Evolutionary conservation across 2,113 vertebrate genomes (phyloP), one percentile per base, ranked within the genome.

Genomic region (Emydura subglobosa): DNA sequence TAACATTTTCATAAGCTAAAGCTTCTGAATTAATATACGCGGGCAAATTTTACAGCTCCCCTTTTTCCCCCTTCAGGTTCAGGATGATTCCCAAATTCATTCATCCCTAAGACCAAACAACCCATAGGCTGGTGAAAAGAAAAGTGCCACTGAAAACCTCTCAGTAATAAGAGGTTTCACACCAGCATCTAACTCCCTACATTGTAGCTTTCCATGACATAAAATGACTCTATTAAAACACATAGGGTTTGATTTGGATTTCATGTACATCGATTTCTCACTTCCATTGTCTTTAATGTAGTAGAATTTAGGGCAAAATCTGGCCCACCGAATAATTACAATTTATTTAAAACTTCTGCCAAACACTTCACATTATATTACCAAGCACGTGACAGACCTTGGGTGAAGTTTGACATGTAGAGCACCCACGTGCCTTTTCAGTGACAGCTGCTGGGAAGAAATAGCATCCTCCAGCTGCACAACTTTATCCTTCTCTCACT

Each of bases 401-500:
- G 94, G 92, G 97, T 96, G 91, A 81, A 94, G 95, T 92, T 96
- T 94, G 97, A 98, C 96, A 92, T 98, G 96, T 97, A 96, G 85
- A 97, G 96, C 95, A 95, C 97, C 95, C 97, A 96, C 83, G 80
- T 95, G 98, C 91, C 95, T 98, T 96, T 98, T 97, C 97, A 98
- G 10, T 94, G 96, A 97, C 98, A 98, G 97, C 98, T 98, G 98
- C 95, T 0, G 21, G 93, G 95, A 98, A 98, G 98, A 98, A 97
- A 93, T 97, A 96, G 96, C 97, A 98, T 98, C 97, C 97, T 96
- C 97, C 97, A 98, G 98, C 97, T 98, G 98, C 96, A 97, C 93
- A 97, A 97, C 97, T 97, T 98, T 96, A 97, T 94, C 96, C 94
- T 96, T 97, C 95, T 93, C 94, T 98, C 97, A 94, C 93, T 95